Evolutionary conservation across 2,113 vertebrate genomes (phyloP).

Genomic region (Eira barbara): DNA sequence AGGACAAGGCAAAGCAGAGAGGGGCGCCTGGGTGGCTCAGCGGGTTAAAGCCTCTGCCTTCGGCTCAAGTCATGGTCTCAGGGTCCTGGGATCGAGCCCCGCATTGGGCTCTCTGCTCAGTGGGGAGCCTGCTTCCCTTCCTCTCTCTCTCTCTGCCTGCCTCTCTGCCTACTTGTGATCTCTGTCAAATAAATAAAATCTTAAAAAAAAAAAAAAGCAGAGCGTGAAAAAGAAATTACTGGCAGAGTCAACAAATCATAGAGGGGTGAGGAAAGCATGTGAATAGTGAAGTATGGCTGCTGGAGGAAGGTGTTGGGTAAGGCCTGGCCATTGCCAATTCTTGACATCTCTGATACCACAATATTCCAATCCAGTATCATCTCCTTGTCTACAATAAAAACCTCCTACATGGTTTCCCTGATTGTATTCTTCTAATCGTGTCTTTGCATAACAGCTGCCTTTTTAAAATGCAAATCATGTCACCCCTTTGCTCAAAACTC

Average conservation of each 20-base stretch:
- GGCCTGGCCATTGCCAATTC: background rate
- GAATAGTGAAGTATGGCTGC: background rate
- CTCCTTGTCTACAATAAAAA: background rate
- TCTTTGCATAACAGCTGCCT: background rate
- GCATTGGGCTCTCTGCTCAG: no score
- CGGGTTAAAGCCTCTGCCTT: no score
- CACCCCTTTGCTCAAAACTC: background rate
- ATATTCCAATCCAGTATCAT: background rate
- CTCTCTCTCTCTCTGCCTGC: no score
- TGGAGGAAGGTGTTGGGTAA: background rate
- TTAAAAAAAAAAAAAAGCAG: background rate
- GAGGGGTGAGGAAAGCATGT: background rate
- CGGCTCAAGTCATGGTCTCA: no score
- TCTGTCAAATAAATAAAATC: no score
- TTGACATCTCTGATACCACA: background rate
- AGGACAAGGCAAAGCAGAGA: background rate
- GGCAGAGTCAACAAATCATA: background rate
- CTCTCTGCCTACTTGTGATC: no score
- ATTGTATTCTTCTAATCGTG: background rate
- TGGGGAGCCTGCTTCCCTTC: no score
- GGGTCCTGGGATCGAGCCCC: no score
- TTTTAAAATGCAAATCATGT: background rate
- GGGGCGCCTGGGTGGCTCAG: no score
- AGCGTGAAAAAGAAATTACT: background rate
- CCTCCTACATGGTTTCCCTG: background rate